Evolutionary conservation across 37 sponge, comb jelly and placozoan species (phyloP).

Genomic region (Geodia barretti): DNA sequence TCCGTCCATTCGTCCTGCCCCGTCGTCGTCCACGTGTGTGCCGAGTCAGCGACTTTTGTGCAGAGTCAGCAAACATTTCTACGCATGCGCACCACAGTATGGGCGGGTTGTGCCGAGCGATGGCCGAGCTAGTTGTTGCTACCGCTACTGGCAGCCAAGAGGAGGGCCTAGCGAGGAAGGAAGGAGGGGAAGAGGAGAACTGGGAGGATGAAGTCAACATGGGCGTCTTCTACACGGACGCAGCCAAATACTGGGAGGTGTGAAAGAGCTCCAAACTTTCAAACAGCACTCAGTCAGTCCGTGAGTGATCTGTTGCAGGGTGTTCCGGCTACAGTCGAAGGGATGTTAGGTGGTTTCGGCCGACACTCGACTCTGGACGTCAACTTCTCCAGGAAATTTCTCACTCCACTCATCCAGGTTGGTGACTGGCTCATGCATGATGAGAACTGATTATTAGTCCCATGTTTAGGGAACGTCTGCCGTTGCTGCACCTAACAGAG

Average conservation of each 20-base stretch:
- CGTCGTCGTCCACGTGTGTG: too few species aligned
- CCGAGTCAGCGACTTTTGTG: too few species aligned
- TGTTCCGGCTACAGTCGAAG: constrained; percentile 87
- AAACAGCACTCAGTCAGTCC: not conserved
- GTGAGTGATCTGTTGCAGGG: constrained; percentile 10
- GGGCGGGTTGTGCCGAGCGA: not conserved
- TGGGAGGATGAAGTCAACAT: not conserved
- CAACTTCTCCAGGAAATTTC: constrained; percentile 59
- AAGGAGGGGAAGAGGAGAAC: not conserved
- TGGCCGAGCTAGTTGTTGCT: not conserved
- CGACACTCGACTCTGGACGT: constrained; percentile 67
- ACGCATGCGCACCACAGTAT: too few species aligned
- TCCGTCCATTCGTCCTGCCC: too few species aligned
- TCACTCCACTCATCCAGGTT: constrained; percentile 50
- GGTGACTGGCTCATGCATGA: not conserved
- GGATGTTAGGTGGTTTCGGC: constrained; percentile 89
- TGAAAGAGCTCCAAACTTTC: not conserved
- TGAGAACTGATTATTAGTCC: not conserved
- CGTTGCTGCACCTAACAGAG: not conserved
- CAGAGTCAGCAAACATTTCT: not conserved
- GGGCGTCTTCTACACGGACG: constrained; percentile 33
- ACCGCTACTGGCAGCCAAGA: too few species aligned
- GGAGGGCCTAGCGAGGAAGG: not conserved
- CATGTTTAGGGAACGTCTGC: not conserved
- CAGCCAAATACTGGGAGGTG: constrained; percentile 68